Evolutionary conservation across 2,888 invertebrate genomes (phyloP).

Genomic region (Drosophila cyrtoloma): DNA sequence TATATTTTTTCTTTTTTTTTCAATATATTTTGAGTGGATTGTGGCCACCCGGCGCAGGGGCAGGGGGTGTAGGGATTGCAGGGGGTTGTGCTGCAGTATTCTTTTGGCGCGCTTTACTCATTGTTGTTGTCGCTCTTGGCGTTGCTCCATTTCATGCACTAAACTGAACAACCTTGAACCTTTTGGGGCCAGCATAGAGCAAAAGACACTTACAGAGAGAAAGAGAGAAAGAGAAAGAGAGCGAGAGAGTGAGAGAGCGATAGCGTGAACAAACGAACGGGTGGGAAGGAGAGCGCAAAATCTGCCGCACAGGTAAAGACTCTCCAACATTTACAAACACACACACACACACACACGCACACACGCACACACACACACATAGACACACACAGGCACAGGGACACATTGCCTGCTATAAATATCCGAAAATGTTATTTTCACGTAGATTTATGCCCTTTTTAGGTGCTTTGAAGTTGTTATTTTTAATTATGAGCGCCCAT

Average conservation of each 20-base stretch:
- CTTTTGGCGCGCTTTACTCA: slow-evolving; percentile 52
- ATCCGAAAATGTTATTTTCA: slow-evolving; percentile 42
- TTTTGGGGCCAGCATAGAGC: slow-evolving; percentile 54
- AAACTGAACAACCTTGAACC: slow-evolving; percentile 78
- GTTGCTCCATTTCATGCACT: slow-evolving; percentile 44
- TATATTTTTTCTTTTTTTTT: slow-evolving; percentile 1
- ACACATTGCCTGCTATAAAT: slow-evolving; percentile 47
- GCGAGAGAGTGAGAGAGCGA: not conserved
- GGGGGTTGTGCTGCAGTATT: slow-evolving; percentile 13
- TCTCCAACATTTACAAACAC: slow-evolving; percentile 11
- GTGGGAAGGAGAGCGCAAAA: slow-evolving; percentile 18
- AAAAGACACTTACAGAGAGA: slow-evolving; percentile 25
- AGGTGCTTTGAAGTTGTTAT: slow-evolving; percentile 19
- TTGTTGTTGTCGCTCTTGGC: slow-evolving; percentile 22
- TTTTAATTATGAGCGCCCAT: slow-evolving; percentile 15
- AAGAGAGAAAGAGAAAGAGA: slow-evolving; percentile 5
- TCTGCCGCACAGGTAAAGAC: slow-evolving; percentile 41
- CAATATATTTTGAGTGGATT: not conserved
- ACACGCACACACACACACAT: slow-evolving; percentile 4
- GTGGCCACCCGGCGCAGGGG: not conserved
- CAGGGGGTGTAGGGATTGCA: not conserved
- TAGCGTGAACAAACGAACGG: not conserved
- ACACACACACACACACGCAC: not conserved
- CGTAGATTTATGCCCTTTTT: slow-evolving; percentile 16
- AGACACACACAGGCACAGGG: slow-evolving; percentile 8